phyloP scores from a whole-genome alignment of 2,113 vertebrate genomes.

The Cyprinodon variegatus region DNA sequence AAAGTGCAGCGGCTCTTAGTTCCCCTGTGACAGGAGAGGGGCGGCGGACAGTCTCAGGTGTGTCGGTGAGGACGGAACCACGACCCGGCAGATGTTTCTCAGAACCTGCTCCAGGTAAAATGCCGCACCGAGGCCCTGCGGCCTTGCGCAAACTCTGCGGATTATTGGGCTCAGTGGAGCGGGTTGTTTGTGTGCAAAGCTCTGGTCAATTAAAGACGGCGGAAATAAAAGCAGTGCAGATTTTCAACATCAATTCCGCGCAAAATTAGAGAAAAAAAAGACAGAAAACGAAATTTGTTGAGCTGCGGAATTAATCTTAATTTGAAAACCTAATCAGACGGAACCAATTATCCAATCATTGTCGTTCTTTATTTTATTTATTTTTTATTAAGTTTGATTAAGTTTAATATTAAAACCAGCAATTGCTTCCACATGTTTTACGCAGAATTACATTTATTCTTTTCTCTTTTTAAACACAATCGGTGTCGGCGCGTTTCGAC shows the following conservation, averaged over 20 bases:
- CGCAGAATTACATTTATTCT: no score
- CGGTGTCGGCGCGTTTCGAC: neutral
- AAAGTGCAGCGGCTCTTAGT: neutral
- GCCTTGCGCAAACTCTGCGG: no score
- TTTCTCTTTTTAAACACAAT: no score
- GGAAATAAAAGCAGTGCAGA: neutral
- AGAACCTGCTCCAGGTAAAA: conserved; percentile 7
- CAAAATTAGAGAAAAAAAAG: neutral
- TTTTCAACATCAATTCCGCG: neutral
- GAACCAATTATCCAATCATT: neutral
- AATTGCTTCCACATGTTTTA: no score
- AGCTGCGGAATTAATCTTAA: neutral
- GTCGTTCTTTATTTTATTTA: neutral
- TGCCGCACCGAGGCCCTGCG: no score
- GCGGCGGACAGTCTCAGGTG: neutral
- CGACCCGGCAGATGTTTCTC: conserved; percentile 5
- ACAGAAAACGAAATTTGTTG: neutral
- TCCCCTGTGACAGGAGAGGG: neutral
- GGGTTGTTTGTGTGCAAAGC: neutral
- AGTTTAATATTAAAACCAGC: no score
- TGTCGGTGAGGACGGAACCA: neutral
- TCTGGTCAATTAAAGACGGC: neutral
- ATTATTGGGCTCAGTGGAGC: no score
- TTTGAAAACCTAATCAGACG: neutral
- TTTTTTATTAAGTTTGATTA: no score